These are phyloP conservation scores for Stratiomys singularior DNA, from an alignment of 2,888 invertebrate species.

Conservation along the genomic window DNA sequence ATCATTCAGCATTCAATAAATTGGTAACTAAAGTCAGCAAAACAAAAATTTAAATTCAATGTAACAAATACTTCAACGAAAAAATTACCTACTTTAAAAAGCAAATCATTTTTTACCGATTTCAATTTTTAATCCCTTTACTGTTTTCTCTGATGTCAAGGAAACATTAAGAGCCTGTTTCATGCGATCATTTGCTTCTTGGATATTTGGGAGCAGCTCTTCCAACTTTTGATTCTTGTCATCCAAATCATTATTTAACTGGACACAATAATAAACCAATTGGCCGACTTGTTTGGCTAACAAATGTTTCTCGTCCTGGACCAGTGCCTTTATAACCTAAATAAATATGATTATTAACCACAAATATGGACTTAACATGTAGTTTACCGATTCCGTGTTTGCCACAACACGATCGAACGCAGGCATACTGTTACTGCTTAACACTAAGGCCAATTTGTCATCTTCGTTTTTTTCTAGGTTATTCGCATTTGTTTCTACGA, in stretches of 20 bases:
- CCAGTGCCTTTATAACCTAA: conserved; percentile 56
- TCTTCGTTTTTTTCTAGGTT: neutral
- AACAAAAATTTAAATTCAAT: too few species aligned
- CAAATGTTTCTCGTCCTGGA: conserved; percentile 54
- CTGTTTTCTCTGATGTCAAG: conserved; percentile 56
- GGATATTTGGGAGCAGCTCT: conserved; percentile 54
- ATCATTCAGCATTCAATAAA: too few species aligned
- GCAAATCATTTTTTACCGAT: too few species aligned
- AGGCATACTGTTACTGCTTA: neutral
- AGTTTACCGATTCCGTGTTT: conserved; percentile 10
- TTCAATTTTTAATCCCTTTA: conserved; percentile 56
- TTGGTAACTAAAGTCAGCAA: too few species aligned
- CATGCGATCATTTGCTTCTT: conserved; percentile 58
- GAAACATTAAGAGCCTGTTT: conserved; percentile 58
- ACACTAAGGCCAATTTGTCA: neutral
- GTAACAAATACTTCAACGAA: too few species aligned
- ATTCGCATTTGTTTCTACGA: too few species aligned
- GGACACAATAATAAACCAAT: conserved; percentile 57
- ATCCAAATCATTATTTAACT: conserved; percentile 57
- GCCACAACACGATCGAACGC: conserved; percentile 24
- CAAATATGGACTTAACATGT: neutral
- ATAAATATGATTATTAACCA: neutral
- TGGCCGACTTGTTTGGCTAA: conserved; percentile 58
- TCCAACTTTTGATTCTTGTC: conserved; percentile 54
- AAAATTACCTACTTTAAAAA: too few species aligned